phyloP scores from a whole-genome alignment of 2,888 invertebrate genomes.

The Plusia festucae region DNA sequence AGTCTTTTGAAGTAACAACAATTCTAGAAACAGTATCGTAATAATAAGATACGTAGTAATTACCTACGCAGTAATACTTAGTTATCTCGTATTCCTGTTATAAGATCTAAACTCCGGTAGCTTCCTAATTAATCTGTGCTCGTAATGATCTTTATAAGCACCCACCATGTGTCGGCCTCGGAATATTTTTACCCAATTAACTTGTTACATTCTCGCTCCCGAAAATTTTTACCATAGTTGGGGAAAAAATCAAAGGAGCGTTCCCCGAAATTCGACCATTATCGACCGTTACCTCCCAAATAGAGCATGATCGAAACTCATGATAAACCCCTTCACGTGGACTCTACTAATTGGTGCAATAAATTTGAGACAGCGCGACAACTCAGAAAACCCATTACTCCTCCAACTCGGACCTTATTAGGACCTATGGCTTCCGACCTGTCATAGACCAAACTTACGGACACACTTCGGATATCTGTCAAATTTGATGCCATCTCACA shows the following conservation, averaged over 20 bases:
- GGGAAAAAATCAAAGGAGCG: conserved; percentile 74
- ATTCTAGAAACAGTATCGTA: conserved; percentile 55
- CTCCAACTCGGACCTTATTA: conserved; percentile 75
- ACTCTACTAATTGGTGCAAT: conserved; percentile 88
- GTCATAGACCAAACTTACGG: conserved; percentile 69
- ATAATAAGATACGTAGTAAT: conserved; percentile 58
- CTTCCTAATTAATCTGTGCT: conserved; percentile 80
- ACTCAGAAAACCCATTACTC: conserved; percentile 74
- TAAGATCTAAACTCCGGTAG: conserved; percentile 70
- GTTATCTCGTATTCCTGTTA: conserved; percentile 70
- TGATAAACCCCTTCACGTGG: conserved; percentile 85
- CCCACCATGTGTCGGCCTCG: conserved; percentile 75
- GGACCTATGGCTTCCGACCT: conserved; percentile 65
- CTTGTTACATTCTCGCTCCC: conserved; percentile 88
- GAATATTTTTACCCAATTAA: conserved; percentile 87
- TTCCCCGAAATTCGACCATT: conserved; percentile 86
- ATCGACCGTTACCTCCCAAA: conserved; percentile 88
- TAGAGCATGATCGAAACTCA: conserved; percentile 80
- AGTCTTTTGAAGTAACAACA: conserved; percentile 46
- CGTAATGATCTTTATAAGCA: conserved; percentile 75
- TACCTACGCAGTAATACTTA: conserved; percentile 57
- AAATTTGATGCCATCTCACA: conserved; percentile 64
- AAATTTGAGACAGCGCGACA: conserved; percentile 83
- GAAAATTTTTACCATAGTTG: conserved; percentile 78
- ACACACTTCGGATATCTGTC: conserved; percentile 73